Evolutionary conservation across 1,140 invertebrate genomes (phyloP), one percentile per base, ranked within the genome.

Genomic region (Eurosta solidaginis): DNA sequence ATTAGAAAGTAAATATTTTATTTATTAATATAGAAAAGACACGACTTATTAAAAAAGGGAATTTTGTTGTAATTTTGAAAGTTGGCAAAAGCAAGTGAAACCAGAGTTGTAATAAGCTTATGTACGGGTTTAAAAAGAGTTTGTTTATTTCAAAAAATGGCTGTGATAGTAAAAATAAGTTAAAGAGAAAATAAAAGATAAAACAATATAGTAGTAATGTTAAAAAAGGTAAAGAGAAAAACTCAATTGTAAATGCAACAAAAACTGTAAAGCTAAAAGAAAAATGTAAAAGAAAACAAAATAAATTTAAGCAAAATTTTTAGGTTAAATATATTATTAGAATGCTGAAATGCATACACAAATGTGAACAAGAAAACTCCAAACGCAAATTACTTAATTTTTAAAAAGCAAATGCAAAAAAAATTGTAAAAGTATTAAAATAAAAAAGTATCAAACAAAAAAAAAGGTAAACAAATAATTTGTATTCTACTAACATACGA

Each of bases 81-180:
- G n/a, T n/a, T n/a, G n/a, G n/a, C n/a, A n/a, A n/a, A n/a, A 47
- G n/a, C 9, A 74, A 49, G 3, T 6, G n/a, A 47, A 47, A 36
- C 3, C 25, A 75, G 22, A 47, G 27, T 75, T 75, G 44, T 47
- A 75, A 29, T 47, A 36, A 75, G 25, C 25, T 22, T 27, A 36
- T n/a, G 42, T n/a, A 74, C 36, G 36, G 25, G 29, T 75, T 75
- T 14, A 47, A 47, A n/a, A 44, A 50, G 54, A 77, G 50, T 77
- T 79, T 76, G 52, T 76, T 79, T 79, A 76, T 76, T 79, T 73
- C 75, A 79, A 77, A 79, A 52, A 73, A 77, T 76, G 78, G 78
- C 78, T 79, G 78, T 79, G 78, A 79, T 79, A 79, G 63, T 79
- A 79, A 59, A 49, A 40, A 68, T 79, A 79, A 79, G 74, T 79